Base-by-base conservation (phyloP, 2,888 invertebrate species). In the Phyto melanocephala region DNA sequence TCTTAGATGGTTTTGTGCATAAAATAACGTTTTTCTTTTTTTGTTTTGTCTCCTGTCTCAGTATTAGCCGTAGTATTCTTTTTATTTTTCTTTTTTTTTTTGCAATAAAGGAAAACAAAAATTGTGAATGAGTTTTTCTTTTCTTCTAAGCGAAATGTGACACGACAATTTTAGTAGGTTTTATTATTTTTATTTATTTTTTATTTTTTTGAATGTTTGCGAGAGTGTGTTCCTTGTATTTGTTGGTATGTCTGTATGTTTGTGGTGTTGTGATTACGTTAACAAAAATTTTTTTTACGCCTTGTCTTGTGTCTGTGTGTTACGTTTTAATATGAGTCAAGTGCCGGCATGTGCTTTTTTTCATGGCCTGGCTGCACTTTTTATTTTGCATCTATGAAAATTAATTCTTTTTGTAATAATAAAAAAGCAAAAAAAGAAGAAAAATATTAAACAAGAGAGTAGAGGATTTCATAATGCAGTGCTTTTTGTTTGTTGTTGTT, bases 261-360 rank as follows among this genome's bases (percentile, higher is more conserved):
- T 24, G 24, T 60, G 60, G 42, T 80, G 74, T 47, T 75, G 74
- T 78, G 82, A 75, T 79, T 79, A 79, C 82, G 75, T 82, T 82
- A 82, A 78, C 68, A 78, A 58, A n/a, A 71, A 72, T 81, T 75
- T 70, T 22, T 54, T 42, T 52, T 45, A 42, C 10, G 42, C 24
- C 13, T 45, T 15, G 22, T 40, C 13, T 45, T 47, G 24, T 47
- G 17, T 50, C 15, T 24, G 42, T 58, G n/a, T 72, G 72, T 81
- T 74, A 77, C 77, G 77, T 82, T 82, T 79, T 79, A 79, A 79
- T 79, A 79, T 82, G 82, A 82, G 78, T 82, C 82, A 82, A 82
- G 82, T 82, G 79, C 82, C 82, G 82, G 82, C 82, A 82, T 82
- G 82, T 82, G 82, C 68, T 82, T 82, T 71, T 74, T 82, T 42